These are phyloP conservation scores for Synergus umbraculus DNA, from an alignment of 2,888 invertebrate species.

Conservation along the genomic window DNA sequence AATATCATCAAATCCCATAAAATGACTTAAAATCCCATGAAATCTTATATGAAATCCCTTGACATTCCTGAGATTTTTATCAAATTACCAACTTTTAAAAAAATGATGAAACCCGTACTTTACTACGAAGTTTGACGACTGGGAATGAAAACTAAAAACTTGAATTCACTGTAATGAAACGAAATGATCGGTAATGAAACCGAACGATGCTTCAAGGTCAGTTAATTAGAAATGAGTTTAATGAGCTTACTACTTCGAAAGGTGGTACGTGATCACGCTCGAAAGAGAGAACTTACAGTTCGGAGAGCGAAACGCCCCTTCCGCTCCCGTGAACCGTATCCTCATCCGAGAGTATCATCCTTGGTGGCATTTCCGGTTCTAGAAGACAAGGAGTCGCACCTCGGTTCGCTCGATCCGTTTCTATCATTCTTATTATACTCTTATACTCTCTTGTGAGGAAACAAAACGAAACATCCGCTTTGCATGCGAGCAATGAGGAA, in stretches of 20 bases:
- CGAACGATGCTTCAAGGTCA: conserved; percentile 7
- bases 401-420: neutral
- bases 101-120: no score
- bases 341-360: conserved; percentile 33
- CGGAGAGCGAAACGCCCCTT: conserved; percentile 48
- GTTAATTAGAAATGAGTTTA: conserved; percentile 7
- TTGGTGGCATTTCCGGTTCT: neutral
- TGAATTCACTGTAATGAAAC: neutral
- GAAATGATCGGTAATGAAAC: conserved; percentile 3
- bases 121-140: neutral
- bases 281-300: conserved; percentile 50
- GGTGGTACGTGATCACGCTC: neutral
- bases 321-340: conserved; percentile 49
- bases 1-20: no score
- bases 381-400: neutral
- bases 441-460: neutral
- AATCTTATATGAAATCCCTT: no score
- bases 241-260: neutral
- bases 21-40: no score
- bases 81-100: no score
- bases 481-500: no score
- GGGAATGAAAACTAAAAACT: neutral
- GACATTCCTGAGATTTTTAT: no score
- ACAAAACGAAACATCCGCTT: no score
- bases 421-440: neutral